phyloP scores from a whole-genome alignment of 2,888 invertebrate species.

The Tetrapedia diversipes region DNA sequence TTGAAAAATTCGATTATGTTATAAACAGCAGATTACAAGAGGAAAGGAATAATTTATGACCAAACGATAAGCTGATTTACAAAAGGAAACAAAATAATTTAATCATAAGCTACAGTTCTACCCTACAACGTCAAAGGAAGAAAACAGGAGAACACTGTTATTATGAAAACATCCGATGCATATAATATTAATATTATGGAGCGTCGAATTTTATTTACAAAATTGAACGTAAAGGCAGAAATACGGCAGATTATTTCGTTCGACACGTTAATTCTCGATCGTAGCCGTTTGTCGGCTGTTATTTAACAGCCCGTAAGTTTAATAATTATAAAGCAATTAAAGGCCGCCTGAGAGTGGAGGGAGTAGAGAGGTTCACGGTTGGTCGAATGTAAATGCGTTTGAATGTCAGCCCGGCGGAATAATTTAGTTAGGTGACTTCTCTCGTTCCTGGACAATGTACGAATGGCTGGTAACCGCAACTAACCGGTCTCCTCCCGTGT shows the following conservation, averaged over 20 bases:
- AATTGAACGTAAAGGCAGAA: not conserved
- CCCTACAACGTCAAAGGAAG: no score
- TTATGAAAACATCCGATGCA: no score
- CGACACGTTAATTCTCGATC: constrained; percentile 3
- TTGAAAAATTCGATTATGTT: no score
- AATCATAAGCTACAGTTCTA: no score
- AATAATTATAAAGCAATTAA: constrained; percentile 45
- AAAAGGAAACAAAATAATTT: no score
- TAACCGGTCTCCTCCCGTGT: constrained; percentile 35
- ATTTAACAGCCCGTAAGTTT: constrained; percentile 39
- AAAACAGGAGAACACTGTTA: no score
- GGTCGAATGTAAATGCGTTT: constrained; percentile 59
- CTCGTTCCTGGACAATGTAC: constrained; percentile 61
- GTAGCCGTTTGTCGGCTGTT: constrained; percentile 4
- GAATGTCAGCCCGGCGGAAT: constrained; percentile 63
- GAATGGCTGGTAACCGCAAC: constrained; percentile 53
- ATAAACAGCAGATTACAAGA: no score
- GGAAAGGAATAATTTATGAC: no score
- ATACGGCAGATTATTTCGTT: constrained; percentile 18
- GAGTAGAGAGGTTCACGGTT: constrained; percentile 24
- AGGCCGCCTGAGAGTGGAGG: not conserved
- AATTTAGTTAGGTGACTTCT: constrained; percentile 69
- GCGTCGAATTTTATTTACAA: not conserved
- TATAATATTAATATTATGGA: no score
- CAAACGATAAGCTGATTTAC: no score